These are phyloP conservation scores for Lomographa bimaculata DNA, from an alignment of 2,888 invertebrate species.

Conservation along the genomic window DNA sequence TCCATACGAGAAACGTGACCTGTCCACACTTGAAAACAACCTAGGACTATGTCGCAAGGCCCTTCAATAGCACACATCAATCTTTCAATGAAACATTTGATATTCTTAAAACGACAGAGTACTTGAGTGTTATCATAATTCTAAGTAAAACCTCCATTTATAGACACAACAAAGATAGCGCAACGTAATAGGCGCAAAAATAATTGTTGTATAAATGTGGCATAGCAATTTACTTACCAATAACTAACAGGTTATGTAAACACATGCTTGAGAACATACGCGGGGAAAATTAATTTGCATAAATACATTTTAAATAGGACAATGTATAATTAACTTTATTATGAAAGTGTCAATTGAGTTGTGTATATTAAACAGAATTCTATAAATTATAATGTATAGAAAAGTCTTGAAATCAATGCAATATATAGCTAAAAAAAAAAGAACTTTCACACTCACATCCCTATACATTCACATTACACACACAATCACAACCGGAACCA, in stretches of 20 bases:
- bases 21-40: slow-evolving; percentile 30
- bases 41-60: slow-evolving; percentile 1
- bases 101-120: not conserved
- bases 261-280: slow-evolving; percentile 3
- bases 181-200: slow-evolving; percentile 7
- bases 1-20: slow-evolving; percentile 42
- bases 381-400: no score
- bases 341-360: no score
- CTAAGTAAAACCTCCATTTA: not conserved
- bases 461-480: no score
- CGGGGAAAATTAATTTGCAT: slow-evolving; percentile 4
- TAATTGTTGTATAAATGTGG: slow-evolving; percentile 9
- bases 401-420: no score
- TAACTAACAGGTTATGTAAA: slow-evolving; percentile 8
- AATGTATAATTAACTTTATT: no score
- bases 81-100: no score
- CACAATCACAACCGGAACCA: no score
- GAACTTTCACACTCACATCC: no score
- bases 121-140: not conserved
- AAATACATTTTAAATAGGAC: not conserved
- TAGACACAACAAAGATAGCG: slow-evolving; percentile 2
- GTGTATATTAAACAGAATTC: no score
- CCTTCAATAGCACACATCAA: no score
- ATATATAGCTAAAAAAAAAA: no score
- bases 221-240: slow-evolving; percentile 10